Percentiles rank a stretch among this genome's conserved stretches.
Evolutionary conservation across 2,888 invertebrate genomes (phyloP).

Genomic region (Bugula neritina): DNA sequence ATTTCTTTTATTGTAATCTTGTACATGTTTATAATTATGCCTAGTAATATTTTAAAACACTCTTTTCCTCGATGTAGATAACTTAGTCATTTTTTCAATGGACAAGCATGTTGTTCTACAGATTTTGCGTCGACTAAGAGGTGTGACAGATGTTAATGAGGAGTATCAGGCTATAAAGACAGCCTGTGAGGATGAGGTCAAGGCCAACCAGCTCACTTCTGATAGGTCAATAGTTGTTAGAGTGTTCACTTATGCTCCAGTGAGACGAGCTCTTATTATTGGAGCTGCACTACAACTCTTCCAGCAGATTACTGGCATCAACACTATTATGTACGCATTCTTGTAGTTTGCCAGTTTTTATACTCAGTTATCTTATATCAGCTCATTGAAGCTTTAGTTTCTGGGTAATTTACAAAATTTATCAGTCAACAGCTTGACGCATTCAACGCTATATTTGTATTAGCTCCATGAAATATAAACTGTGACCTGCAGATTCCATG

Average conservation of each 20-base stretch:
- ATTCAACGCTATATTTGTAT: no score
- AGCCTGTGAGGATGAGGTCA: constrained; percentile 27
- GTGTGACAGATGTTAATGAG: constrained; percentile 36
- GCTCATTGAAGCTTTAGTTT: neutral
- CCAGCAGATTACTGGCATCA: constrained; percentile 59
- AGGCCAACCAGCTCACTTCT: constrained; percentile 27
- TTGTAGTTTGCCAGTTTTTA: neutral
- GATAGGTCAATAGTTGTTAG: constrained; percentile 32
- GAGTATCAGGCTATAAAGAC: constrained; percentile 43
- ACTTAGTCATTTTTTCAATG: no score
- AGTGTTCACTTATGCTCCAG: constrained; percentile 46
- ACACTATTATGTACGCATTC: constrained; percentile 58
- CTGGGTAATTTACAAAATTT: no score
- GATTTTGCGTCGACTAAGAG: constrained; percentile 38
- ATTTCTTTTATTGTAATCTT: no score
- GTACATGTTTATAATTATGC: no score
- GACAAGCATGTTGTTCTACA: neutral
- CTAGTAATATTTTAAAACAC: no score
- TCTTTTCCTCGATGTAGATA: no score
- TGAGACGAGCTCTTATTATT: constrained; percentile 55
- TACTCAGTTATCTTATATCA: neutral
- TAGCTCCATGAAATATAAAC: no score
- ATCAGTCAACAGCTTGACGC: no score
- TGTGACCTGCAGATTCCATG: no score
- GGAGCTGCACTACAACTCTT: constrained; percentile 58